phyloP scores from a whole-genome alignment of 2,113 vertebrate species.

The Glaucomys volans region DNA sequence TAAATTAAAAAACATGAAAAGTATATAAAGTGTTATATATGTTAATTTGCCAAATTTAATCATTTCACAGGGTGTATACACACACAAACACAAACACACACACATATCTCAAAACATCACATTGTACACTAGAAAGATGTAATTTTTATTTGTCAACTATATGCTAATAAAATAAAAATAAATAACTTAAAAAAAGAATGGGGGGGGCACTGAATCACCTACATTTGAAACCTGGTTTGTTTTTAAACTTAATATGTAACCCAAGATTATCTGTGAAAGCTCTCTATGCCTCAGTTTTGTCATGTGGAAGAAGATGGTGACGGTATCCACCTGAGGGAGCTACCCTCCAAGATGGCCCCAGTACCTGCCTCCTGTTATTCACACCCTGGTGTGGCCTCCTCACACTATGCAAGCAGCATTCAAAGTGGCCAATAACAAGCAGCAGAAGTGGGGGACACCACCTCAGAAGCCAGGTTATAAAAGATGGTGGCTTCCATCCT shows the following conservation, averaged over 20 bases:
- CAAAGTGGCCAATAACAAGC: not conserved
- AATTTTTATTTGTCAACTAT: no score
- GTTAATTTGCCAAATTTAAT: no score
- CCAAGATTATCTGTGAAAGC: not conserved
- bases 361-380: not conserved
- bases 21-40: no score
- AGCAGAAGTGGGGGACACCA: not conserved
- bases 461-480: no score
- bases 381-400: accelerated
- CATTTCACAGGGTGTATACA: no score
- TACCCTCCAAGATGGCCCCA: not conserved
- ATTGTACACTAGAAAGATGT: no score
- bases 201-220: not conserved
- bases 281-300: not conserved
- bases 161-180: no score
- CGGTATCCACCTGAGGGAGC: not conserved
- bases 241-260: not conserved
- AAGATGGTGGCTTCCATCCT: not conserved
- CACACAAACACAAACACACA: no score
- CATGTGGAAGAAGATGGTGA: not conserved
- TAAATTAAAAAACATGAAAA: no score
- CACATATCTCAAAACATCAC: no score
- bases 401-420: accelerated
- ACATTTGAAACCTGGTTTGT: not conserved
- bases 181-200: not conserved